Evolutionary conservation across 1,140 invertebrate species (phyloP).

Genomic region (Drosophila biarmipes): DNA sequence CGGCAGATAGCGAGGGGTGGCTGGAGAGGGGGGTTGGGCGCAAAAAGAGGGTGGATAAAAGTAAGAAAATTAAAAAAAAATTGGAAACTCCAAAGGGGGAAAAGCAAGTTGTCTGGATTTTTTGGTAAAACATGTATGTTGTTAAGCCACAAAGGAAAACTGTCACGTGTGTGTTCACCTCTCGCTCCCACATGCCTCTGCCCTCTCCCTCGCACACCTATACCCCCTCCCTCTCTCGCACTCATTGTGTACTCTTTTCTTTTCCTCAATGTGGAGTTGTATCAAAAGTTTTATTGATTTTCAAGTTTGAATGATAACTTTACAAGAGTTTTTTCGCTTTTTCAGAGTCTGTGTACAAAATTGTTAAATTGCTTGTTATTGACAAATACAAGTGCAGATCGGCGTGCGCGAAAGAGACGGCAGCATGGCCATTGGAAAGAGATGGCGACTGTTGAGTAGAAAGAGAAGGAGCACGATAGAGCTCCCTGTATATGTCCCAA

Average conservation of each 20-base stretch:
- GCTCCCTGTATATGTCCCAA: constrained; percentile 1
- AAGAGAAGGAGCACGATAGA: background rate
- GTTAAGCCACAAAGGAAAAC: constrained; percentile 34
- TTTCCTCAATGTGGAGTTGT: constrained; percentile 47
- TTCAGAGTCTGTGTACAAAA: constrained; percentile 48
- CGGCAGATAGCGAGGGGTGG: constrained; percentile 11
- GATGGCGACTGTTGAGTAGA: background rate
- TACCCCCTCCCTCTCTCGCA: background rate
- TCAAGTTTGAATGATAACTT: constrained; percentile 83
- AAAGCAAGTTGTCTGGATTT: constrained; percentile 6
- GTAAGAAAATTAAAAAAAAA: constrained; percentile 43
- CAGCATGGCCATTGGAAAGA: background rate
- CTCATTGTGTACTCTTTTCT: constrained; percentile 14
- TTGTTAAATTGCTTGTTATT: constrained; percentile 83
- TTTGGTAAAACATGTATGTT: constrained; percentile 15
- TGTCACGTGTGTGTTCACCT: constrained; percentile 38
- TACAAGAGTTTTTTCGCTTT: constrained; percentile 72
- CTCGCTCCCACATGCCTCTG: background rate
- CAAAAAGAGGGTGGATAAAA: background rate
- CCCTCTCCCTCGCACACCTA: background rate
- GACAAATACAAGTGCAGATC: constrained; percentile 70
- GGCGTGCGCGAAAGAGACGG: constrained; percentile 1
- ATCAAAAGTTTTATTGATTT: constrained; percentile 82
- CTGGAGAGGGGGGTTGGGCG: background rate
- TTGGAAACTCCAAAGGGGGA: constrained; percentile 4